These are phyloP conservation scores for Gallinago paraguaiae DNA, from an alignment of 2,113 vertebrate species.

Conservation along the genomic window DNA sequence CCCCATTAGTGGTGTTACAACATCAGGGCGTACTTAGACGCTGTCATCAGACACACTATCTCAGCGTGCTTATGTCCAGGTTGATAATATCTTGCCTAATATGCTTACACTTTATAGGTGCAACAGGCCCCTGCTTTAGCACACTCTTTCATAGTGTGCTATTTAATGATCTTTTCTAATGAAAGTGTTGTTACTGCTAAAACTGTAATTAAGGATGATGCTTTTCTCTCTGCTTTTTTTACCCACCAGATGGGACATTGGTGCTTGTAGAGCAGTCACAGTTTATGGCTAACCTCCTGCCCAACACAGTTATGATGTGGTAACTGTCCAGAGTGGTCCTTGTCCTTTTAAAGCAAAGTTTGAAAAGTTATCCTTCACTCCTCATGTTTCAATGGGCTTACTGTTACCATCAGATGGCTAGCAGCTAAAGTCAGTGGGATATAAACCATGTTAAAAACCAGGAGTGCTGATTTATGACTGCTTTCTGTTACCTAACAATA, in stretches of 20 bases:
- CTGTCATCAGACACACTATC: background rate
- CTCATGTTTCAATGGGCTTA: background rate
- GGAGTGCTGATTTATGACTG: background rate
- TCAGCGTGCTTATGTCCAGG: background rate
- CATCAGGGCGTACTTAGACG: background rate
- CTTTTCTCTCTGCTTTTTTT: background rate
- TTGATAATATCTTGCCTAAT: background rate
- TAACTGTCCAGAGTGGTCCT: background rate
- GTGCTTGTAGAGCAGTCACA: background rate
- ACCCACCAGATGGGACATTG: background rate
- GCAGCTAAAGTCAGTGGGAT: background rate
- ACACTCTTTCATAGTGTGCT: background rate
- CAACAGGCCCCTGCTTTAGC: background rate
- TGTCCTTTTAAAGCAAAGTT: background rate
- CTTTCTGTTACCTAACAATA: background rate
- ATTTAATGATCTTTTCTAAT: background rate
- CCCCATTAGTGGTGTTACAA: background rate
- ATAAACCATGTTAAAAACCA: background rate
- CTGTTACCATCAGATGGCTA: background rate
- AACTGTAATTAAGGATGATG: background rate
- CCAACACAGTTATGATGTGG: rapidly evolving
- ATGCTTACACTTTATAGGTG: background rate
- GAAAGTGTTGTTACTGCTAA: background rate
- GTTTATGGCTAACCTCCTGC: background rate
- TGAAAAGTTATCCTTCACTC: background rate